These are phyloP conservation scores for Acromyrmex echinatior DNA, from an alignment of 1,140 invertebrate genomes.

Conservation along the genomic window DNA sequence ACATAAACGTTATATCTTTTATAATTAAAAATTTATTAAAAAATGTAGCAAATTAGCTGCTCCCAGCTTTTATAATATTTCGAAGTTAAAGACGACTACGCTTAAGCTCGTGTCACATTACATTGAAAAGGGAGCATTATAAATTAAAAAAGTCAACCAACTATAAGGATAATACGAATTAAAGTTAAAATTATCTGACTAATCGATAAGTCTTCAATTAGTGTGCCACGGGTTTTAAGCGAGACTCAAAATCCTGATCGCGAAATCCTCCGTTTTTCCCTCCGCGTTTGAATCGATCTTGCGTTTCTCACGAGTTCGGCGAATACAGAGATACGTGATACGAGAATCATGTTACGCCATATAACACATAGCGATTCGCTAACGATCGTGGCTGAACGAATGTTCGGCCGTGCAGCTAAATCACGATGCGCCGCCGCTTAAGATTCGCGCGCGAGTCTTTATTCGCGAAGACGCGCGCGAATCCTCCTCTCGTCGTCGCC, in stretches of 20 bases:
- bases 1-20: background rate
- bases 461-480: conserved; percentile 19
- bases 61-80: no score
- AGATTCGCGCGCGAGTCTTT: conserved; percentile 19
- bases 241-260: background rate
- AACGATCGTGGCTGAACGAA: conserved; percentile 67
- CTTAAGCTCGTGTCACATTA: no score
- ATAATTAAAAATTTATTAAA: background rate
- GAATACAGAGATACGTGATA: conserved; percentile 39
- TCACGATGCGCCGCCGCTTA: conserved; percentile 48
- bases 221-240: background rate
- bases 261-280: background rate
- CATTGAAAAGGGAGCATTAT: no score
- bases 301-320: conserved; percentile 23
- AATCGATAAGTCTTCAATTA: no score
- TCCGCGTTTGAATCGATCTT: background rate
- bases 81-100: no score
- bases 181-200: no score
- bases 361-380: conserved; percentile 45
- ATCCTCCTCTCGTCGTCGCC: conserved; percentile 35
- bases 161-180: no score
- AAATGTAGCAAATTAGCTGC: no score
- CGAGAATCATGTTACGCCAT: conserved; percentile 60
- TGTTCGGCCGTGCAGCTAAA: conserved; percentile 49
- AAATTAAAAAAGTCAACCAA: no score